These are phyloP conservation scores for Oscheius onirici DNA, from an alignment of 2,888 invertebrate species.

Conservation along the genomic window DNA sequence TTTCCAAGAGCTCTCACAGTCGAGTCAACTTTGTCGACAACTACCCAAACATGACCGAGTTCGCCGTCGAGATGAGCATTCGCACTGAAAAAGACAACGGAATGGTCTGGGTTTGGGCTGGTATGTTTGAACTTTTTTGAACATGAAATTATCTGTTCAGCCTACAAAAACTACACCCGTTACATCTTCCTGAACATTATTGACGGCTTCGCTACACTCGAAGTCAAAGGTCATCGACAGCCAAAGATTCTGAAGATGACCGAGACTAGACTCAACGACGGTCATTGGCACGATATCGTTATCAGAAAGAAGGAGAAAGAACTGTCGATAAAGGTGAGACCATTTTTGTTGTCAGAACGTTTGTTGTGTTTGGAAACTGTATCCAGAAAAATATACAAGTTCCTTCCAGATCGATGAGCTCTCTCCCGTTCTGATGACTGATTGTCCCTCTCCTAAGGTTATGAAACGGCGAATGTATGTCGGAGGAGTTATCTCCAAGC, in stretches of 20 bases:
- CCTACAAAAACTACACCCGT: slow-evolving; percentile 66
- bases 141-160: too few species aligned
- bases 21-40: slow-evolving; percentile 60
- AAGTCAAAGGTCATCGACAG: slow-evolving; percentile 62
- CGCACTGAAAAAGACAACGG: slow-evolving; percentile 58
- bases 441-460: slow-evolving; percentile 68
- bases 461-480: slow-evolving; percentile 67
- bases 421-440: slow-evolving; percentile 49
- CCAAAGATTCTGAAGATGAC: slow-evolving; percentile 55
- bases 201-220: slow-evolving; percentile 64
- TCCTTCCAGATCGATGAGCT: slow-evolving; percentile 57
- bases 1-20: slow-evolving; percentile 56
- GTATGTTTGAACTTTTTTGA: neutral
- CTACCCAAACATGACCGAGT: slow-evolving; percentile 62
- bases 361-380: too few species aligned
- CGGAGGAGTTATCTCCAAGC: slow-evolving; percentile 69
- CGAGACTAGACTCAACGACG: slow-evolving; percentile 61
- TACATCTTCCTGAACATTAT: slow-evolving; percentile 64
- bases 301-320: slow-evolving; percentile 50
- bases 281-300: slow-evolving; percentile 65
- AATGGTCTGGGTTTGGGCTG: slow-evolving; percentile 69
- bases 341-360: neutral
- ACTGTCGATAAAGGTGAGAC: slow-evolving; percentile 42
- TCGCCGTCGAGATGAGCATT: slow-evolving; percentile 57
- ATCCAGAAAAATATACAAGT: neutral